Conservation (phyloP, 2,888 invertebrate species). For the Zaprionus obscuricornis region DNA sequence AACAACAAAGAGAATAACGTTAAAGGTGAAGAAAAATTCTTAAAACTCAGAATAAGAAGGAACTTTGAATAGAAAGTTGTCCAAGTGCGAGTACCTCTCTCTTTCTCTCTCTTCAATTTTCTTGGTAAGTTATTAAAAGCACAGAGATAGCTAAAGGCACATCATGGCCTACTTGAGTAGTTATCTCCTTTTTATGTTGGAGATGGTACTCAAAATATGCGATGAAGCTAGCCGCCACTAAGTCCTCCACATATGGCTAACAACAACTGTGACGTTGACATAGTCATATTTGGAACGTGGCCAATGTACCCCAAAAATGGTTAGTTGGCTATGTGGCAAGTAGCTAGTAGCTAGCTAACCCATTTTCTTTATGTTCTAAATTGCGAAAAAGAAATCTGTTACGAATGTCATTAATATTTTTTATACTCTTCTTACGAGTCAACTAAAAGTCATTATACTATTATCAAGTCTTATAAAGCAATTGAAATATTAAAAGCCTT, state of each 20-base stretch:
- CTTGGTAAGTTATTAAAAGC: slow-evolving; percentile 17
- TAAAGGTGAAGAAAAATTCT: background rate
- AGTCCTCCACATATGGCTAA: slow-evolving; percentile 42
- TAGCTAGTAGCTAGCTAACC: slow-evolving; percentile 46
- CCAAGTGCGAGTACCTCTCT: background rate
- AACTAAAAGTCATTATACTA: background rate
- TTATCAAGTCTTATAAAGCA: background rate
- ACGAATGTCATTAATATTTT: background rate
- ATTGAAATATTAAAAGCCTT: background rate
- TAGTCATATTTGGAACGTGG: slow-evolving; percentile 51
- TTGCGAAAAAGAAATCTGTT: background rate
- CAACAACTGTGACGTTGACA: slow-evolving; percentile 32
- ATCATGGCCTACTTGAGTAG: slow-evolving; percentile 42
- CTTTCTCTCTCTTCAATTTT: background rate
- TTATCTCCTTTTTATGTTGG: background rate
- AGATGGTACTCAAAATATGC: slow-evolving; percentile 49
- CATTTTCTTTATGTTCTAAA: slow-evolving; percentile 34
- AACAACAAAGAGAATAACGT: background rate
- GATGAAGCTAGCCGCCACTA: slow-evolving; percentile 1
- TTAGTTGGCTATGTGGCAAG: slow-evolving; percentile 13
- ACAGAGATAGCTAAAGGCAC: slow-evolving; percentile 19
- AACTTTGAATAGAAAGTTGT: slow-evolving; percentile 32
- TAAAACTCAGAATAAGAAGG: slow-evolving; percentile 11
- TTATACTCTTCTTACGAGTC: too few species aligned
- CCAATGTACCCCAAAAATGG: slow-evolving; percentile 53